These are phyloP conservation scores for Choristoneura rosaceana DNA, from an alignment of 2,888 invertebrate genomes.

Conservation along the genomic window DNA sequence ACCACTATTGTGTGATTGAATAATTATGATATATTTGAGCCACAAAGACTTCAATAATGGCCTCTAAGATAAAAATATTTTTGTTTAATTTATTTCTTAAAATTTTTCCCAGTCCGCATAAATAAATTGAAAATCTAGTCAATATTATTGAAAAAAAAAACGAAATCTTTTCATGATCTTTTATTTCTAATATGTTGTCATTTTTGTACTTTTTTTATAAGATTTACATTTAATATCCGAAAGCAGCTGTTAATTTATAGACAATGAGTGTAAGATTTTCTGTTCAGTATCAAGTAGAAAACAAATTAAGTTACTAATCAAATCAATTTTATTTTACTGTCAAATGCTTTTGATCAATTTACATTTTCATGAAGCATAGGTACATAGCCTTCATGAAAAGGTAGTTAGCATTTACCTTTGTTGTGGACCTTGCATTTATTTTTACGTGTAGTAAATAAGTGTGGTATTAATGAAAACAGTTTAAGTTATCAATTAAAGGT, in stretches of 20 bases:
- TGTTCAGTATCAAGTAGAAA: background rate
- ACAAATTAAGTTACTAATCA: background rate
- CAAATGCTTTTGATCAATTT: background rate
- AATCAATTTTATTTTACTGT: background rate
- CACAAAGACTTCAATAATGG: constrained; percentile 28
- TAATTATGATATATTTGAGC: constrained; percentile 11
- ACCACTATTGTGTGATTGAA: constrained; percentile 5
- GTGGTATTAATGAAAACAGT: background rate
- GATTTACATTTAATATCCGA: too few relatives aligned
- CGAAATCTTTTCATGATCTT: background rate
- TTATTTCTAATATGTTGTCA: background rate
- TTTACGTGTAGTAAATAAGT: constrained; percentile 10
- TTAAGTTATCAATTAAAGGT: background rate
- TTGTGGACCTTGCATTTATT: constrained; percentile 35
- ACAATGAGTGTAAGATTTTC: too few relatives aligned
- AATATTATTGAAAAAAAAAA: constrained; percentile 6
- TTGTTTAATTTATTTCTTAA: too few relatives aligned
- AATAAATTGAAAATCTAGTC: constrained; percentile 24
- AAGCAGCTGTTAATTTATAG: background rate
- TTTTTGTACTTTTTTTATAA: background rate
- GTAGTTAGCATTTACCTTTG: background rate
- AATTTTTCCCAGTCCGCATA: background rate
- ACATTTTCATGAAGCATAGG: background rate
- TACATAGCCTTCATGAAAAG: background rate
- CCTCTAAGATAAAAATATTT: constrained; percentile 14